Evolutionary conservation across 1,140 invertebrate genomes (phyloP), one percentile per base, ranked within the genome.

Genomic region (Batillaria attramentaria): DNA sequence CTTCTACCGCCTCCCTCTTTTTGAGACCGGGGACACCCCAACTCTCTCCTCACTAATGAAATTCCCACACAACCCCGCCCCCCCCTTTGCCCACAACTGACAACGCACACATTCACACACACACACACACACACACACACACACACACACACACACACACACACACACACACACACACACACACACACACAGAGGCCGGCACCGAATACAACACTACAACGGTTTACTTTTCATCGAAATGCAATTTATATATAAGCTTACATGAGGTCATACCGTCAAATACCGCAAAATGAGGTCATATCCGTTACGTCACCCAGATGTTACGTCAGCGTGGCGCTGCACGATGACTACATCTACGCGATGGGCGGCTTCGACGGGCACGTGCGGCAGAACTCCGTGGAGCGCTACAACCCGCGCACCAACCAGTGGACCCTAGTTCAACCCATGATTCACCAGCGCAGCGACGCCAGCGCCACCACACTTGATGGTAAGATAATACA

Each of bases 311-410:
- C 39, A 31, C 70, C 1, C 72, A 87, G 87, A 42, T 89, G 87
- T 80, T 90, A 90, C 79, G 93, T 95, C 2, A 94, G 94, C 79
- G 94, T 94, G 0, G 94, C 93, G 1, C 92, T 94, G 2, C 84
- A 95, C 0, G 92, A 95, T 20, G 93, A 94, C 79, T 93, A 93
- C 84, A 95, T 97, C 81, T 97, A 96, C 90, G 95, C 96, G 0
- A 94, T 97, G 89, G 95, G 92, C 8, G 92, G 92, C 4, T 91
- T 89, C 81, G 91, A 91, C 82, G 92, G 92, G 8, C 88, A 91
- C 66, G 89, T 91, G 60, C 87, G 91, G 57, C 89, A 92, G 39
- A 92, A 92, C 80, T 91, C 92, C 2, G 92, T 91, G 0, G 92
- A 93, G 81, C 89, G 91, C 54, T 92, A 91, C 79, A 84, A 84